A percentile compares a stretch with the other conserved stretches of the same genome.
Evolutionary conservation across 2,797 vertebrate species (phyloP).

Genomic region (Acrossocheilus wenchowensis): DNA sequence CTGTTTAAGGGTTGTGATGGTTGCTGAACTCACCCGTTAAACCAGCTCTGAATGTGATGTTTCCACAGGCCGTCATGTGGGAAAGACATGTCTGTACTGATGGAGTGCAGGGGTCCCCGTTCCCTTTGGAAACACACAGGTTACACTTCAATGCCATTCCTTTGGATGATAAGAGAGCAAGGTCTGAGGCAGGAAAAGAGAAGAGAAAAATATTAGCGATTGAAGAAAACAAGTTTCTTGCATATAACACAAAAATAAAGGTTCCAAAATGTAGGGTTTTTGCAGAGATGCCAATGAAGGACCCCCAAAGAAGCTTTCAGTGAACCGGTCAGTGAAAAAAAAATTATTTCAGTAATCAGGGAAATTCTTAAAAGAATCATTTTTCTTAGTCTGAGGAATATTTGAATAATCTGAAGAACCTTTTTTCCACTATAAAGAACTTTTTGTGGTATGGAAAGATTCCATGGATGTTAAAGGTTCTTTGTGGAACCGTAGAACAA

Average conservation of each 20-base stretch:
- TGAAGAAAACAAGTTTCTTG: not conserved
- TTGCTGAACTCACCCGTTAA: not conserved
- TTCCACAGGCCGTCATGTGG: not conserved
- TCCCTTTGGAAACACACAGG: conserved; percentile 23
- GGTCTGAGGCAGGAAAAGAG: not conserved
- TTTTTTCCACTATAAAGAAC: not conserved
- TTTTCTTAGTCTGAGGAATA: not conserved
- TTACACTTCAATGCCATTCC: conserved; percentile 24
- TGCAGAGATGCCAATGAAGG: not conserved
- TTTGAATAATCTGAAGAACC: not conserved
- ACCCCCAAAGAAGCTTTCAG: too few species aligned
- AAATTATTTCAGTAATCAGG: not conserved
- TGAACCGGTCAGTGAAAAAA: not conserved
- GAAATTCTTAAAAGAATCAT: too few species aligned
- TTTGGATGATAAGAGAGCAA: not conserved
- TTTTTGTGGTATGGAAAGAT: not conserved
- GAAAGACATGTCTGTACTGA: conserved; percentile 30
- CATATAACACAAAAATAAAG: too few species aligned
- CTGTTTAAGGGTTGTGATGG: too few species aligned
- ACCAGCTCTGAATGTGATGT: not conserved
- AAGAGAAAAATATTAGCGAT: not conserved
- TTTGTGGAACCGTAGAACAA: not conserved
- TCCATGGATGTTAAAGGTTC: not conserved
- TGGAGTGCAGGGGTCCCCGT: not conserved
- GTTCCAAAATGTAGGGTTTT: too few species aligned